Conservation (phyloP, 2,797 vertebrate species). For the Podarcis siculus region DNA sequence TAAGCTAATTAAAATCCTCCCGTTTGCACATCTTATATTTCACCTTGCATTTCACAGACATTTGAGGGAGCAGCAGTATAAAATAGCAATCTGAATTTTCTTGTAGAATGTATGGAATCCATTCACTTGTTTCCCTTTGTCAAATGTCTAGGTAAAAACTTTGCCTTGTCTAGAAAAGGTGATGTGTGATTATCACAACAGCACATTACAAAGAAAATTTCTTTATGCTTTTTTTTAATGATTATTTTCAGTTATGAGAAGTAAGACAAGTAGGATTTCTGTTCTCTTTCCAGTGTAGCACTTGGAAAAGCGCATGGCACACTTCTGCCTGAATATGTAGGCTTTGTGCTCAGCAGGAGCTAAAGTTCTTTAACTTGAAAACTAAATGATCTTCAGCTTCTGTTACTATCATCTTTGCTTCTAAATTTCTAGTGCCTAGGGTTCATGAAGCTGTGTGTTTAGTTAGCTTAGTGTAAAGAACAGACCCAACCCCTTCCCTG, state of each 20-base stretch:
- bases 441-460: neutral
- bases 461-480: neutral
- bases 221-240: neutral
- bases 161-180: neutral
- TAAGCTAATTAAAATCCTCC: slow-evolving; percentile 16
- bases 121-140: neutral
- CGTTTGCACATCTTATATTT: neutral
- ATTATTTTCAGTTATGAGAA: neutral
- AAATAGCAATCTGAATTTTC: neutral
- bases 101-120: neutral
- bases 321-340: neutral
- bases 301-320: too few species aligned
- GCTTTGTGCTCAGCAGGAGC: neutral
- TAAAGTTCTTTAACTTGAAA: neutral
- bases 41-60: neutral
- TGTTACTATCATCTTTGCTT: too few species aligned
- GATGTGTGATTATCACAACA: neutral
- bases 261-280: neutral
- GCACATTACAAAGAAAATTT: neutral
- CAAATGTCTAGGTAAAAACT: neutral
- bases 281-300: neutral
- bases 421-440: neutral
- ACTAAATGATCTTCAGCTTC: neutral
- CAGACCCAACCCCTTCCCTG: neutral
- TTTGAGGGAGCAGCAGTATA: neutral